Percentiles rank a stretch among this genome's conserved stretches.
These are phyloP conservation scores for Sapayoa aenigma DNA, from an alignment of 2,113 vertebrate species.

Conservation along the genomic window DNA sequence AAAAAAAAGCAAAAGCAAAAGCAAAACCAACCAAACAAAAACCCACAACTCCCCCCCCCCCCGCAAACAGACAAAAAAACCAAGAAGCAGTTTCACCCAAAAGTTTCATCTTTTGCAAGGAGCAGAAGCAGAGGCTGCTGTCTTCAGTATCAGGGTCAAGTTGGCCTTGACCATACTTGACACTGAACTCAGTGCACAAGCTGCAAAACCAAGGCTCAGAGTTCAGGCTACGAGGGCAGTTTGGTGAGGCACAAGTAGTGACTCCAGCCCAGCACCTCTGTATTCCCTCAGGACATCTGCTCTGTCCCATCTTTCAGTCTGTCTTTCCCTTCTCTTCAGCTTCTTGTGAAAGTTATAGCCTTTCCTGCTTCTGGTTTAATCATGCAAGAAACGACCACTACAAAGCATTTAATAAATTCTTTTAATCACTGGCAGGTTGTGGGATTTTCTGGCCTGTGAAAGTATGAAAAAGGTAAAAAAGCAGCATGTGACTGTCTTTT, in stretches of 20 bases:
- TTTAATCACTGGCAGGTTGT: not conserved
- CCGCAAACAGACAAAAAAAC: not conserved
- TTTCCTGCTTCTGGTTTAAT: not conserved
- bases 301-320: not conserved
- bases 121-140: not conserved
- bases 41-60: too few species aligned
- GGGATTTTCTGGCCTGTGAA: not conserved
- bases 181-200: not conserved
- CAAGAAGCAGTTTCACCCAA: not conserved
- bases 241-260: fast-evolving
- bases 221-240: not conserved
- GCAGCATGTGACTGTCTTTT: not conserved
- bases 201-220: not conserved
- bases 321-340: not conserved
- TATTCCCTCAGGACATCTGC: not conserved
- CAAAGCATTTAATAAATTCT: not conserved
- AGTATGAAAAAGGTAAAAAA: not conserved
- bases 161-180: not conserved
- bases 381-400: not conserved
- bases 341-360: not conserved
- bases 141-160: not conserved
- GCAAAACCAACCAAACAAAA: not conserved
- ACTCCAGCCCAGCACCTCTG: not conserved
- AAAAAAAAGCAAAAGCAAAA: not conserved
- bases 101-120: not conserved